Conservation (phyloP, 1,140 invertebrate genomes). For the Parapsyche elsis region DNA sequence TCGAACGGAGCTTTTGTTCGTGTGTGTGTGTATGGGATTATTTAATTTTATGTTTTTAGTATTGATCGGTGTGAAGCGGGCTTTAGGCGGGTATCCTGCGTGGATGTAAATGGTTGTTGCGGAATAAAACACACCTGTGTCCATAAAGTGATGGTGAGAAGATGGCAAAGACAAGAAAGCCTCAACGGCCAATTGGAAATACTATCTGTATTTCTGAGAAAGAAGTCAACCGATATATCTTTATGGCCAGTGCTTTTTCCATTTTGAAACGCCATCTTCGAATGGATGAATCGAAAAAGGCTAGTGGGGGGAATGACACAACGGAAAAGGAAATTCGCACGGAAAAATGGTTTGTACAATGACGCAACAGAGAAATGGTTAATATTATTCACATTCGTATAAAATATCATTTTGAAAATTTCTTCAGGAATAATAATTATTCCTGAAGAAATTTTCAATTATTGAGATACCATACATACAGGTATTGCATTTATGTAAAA, state of each 20-base stretch:
- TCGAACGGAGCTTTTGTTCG: too few relatives aligned
- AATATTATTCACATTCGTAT: too few relatives aligned
- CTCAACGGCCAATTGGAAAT: background rate
- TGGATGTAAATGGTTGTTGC: conserved; percentile 36
- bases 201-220: conserved; percentile 2
- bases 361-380: background rate
- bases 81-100: background rate
- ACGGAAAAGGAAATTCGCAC: background rate
- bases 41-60: too few relatives aligned
- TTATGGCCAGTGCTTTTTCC: background rate
- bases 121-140: conserved; percentile 36
- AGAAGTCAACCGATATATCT: conserved; percentile 1
- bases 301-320: too few relatives aligned
- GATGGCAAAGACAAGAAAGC: conserved; percentile 24
- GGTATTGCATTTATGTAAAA: too few relatives aligned
- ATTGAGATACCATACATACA: too few relatives aligned
- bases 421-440: too few relatives aligned
- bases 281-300: background rate
- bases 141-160: conserved; percentile 38
- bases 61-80: background rate
- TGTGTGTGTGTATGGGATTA: too few relatives aligned
- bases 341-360: too few relatives aligned
- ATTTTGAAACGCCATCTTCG: background rate
- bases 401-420: too few relatives aligned
- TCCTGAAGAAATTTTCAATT: too few relatives aligned